Conservation (phyloP, 2,888 invertebrate genomes). For the Gryllus longicercus region DNA sequence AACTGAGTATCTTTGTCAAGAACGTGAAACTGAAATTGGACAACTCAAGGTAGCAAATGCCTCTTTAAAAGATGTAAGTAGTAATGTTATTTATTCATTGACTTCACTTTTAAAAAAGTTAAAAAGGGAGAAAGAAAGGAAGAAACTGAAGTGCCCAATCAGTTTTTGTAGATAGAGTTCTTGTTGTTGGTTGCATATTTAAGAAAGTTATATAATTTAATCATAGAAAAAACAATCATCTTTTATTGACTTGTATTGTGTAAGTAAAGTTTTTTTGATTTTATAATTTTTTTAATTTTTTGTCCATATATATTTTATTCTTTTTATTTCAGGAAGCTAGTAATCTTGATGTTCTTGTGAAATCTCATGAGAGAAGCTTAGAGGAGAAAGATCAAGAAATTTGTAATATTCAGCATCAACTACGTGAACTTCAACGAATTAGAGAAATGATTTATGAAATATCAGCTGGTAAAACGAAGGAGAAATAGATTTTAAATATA, state of each 20-base stretch:
- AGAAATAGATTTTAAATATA: neutral
- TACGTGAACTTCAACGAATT: neutral
- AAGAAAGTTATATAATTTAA: too few species aligned
- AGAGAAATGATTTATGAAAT: constrained; percentile 10
- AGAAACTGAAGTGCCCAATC: too few species aligned
- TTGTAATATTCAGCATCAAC: neutral
- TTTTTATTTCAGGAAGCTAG: neutral
- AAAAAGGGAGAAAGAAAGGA: too few species aligned
- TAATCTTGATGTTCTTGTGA: neutral
- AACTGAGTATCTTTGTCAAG: neutral
- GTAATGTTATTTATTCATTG: too few species aligned
- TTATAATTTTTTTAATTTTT: too few species aligned
- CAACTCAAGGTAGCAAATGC: neutral
- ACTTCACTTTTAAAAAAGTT: too few species aligned
- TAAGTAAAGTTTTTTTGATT: too few species aligned
- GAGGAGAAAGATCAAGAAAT: constrained; percentile 9
- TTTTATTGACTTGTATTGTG: neutral
- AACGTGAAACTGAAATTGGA: neutral
- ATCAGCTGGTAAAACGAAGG: neutral
- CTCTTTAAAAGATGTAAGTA: neutral
- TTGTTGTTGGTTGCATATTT: too few species aligned
- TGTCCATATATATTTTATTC: too few species aligned
- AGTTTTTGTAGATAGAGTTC: too few species aligned
- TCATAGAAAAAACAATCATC: neutral
- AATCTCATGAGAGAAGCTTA: neutral